Evolutionary conservation across 2,797 vertebrate species (phyloP), one percentile per base, ranked within the genome.

Genomic region (Orientallactaga sibirica): DNA sequence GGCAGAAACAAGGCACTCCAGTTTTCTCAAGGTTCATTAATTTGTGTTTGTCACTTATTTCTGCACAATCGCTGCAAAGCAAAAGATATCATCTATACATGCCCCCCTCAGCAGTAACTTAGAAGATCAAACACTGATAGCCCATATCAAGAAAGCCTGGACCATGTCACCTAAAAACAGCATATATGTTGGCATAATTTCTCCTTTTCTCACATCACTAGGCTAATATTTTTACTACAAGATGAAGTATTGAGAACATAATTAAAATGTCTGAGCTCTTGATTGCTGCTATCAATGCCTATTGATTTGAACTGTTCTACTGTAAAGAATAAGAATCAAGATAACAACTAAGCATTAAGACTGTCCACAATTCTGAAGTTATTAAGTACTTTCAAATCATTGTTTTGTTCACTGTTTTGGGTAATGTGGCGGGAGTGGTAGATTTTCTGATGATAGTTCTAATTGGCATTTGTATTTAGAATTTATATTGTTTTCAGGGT

Each of bases 401-500:
- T 24, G 8, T 43, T 80, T 15, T 78, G 83, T 92, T 91, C 41
- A 7, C 0, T 71, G 58, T 61, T 64, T 25, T 85, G 71, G 71
- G 78, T 18, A 48, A 70, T 55, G 24, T 24, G 84, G 83, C 70
- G 77, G 64, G 29, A 70, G 15, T 81, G 41, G 66, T 11, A 85
- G 92, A 33, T 81, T 88, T 95, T 80, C 86, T 62, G 77, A 0
- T 61, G 86, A 43, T 37, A 76, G 19, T 33, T 90, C 18, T 81
- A 75, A 55, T 86, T 88, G 79, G 75, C 62, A 61, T 52, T 48
- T 93, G 48, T 3, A 58, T 29, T 43, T 37, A 82, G 75, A 66
- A 79, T 88, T 86, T 92, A 90, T 77, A 74, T 20, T 64, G 55
- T 73, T 80, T 91, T 89, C 2, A 27, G 11, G 76, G 61, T 78